Conservation (phyloP, 2,888 invertebrate species). For the Actias luna region DNA sequence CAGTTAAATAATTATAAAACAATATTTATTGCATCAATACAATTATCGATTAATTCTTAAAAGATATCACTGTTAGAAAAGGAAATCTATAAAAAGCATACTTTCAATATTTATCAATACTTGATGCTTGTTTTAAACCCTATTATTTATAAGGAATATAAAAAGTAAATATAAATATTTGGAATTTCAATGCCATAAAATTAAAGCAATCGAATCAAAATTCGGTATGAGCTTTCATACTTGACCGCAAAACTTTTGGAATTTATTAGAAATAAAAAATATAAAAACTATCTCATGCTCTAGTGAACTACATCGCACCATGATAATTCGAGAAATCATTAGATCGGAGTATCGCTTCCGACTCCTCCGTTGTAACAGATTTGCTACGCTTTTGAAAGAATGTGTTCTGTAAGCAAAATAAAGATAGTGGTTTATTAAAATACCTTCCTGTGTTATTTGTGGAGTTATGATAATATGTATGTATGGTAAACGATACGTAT, state of each 20-base stretch:
- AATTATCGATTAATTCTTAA: not conserved
- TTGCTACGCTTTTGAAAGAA: not conserved
- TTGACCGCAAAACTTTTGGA: conserved; percentile 38
- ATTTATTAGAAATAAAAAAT: conserved; percentile 29
- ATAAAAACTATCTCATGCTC: conserved; percentile 54
- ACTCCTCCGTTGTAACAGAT: conserved; percentile 1
- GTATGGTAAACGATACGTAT: not conserved
- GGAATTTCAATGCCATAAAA: not conserved
- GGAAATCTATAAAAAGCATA: too few relatives aligned
- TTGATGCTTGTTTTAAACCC: too few relatives aligned
- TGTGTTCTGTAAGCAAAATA: not conserved
- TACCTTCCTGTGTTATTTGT: not conserved
- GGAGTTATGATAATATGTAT: not conserved
- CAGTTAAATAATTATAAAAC: too few relatives aligned
- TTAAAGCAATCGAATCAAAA: conserved; percentile 3
- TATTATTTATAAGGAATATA: not conserved
- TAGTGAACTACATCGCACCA: conserved; percentile 54
- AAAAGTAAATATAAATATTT: not conserved
- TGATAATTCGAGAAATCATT: conserved; percentile 33
- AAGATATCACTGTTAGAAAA: too few relatives aligned
- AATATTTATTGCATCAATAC: not conserved
- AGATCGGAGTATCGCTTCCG: not conserved
- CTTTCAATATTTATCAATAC: too few relatives aligned
- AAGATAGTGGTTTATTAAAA: not conserved
- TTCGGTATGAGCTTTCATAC: not conserved